phyloP scores from a whole-genome alignment of 2,113 vertebrate genomes.

The Amphiprion ocellaris region DNA sequence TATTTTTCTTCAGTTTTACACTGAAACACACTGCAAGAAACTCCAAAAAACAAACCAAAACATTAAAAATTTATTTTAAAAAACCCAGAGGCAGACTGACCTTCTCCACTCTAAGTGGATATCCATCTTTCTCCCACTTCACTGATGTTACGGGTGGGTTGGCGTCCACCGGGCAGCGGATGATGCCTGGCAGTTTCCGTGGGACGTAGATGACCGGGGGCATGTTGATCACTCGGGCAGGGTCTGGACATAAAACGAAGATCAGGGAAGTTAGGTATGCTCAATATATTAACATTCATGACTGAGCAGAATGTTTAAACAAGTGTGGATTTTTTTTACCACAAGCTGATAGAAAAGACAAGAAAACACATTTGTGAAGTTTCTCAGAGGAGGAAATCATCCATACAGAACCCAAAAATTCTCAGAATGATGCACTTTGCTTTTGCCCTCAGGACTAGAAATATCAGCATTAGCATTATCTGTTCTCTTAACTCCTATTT shows the following conservation, averaged over 20 bases:
- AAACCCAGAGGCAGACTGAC: slow-evolving; percentile 70
- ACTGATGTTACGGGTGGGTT: slow-evolving; percentile 95
- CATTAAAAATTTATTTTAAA: not conserved
- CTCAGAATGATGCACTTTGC: too few relatives aligned
- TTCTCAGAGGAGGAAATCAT: too few relatives aligned
- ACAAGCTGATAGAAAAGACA: too few relatives aligned
- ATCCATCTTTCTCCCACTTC: slow-evolving; percentile 99
- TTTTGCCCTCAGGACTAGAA: too few relatives aligned
- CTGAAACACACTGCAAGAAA: not conserved
- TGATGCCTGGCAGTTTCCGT: slow-evolving; percentile 96
- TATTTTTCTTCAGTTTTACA: not conserved
- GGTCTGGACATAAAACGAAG: slow-evolving; percentile 82
- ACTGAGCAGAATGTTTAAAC: not conserved
- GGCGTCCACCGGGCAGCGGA: slow-evolving; percentile 97
- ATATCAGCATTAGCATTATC: too few relatives aligned
- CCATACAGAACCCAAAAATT: too few relatives aligned
- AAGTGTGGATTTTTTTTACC: not conserved
- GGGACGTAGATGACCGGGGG: slow-evolving; percentile 97
- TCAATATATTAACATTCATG: not conserved
- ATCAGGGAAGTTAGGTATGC: not conserved
- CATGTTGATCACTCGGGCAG: slow-evolving; percentile 99
- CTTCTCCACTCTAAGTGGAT: slow-evolving; percentile 96
- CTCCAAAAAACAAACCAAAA: not conserved
- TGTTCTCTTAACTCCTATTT: too few relatives aligned
- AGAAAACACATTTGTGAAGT: too few relatives aligned